These are phyloP conservation scores for Oscheius sp. DNA, from an alignment of 2,888 invertebrate species.

Conservation along the genomic window DNA sequence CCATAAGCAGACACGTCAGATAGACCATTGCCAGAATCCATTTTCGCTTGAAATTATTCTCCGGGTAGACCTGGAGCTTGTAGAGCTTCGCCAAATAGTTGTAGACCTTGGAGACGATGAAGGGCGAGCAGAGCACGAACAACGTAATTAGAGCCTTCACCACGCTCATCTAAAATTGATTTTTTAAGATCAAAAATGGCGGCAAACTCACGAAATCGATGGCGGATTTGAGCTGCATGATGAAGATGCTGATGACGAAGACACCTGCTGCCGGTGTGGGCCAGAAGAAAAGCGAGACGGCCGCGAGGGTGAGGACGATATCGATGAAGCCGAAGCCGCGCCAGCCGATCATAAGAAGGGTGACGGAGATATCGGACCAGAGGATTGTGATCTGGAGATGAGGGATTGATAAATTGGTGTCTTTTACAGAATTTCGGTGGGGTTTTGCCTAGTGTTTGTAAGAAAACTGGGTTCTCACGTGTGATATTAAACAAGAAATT, in stretches of 20 bases:
- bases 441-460: not conserved
- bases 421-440: too few species aligned
- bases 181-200: not conserved
- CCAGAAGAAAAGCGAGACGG: conserved; percentile 48
- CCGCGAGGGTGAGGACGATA: conserved; percentile 52
- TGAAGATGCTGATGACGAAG: conserved; percentile 19
- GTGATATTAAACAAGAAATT: too few species aligned
- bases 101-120: conserved; percentile 51
- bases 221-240: conserved; percentile 22
- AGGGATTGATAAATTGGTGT: too few species aligned
- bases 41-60: conserved; percentile 41
- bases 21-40: conserved; percentile 62
- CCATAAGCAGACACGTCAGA: conserved; percentile 55
- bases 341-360: conserved; percentile 60
- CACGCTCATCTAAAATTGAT: conserved; percentile 49
- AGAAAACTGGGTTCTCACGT: not conserved
- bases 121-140: conserved; percentile 58
- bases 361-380: conserved; percentile 64
- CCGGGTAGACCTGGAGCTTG: conserved; percentile 48
- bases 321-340: conserved; percentile 44
- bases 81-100: conserved; percentile 52
- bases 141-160: conserved; percentile 59
- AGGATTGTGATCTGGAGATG: conserved; percentile 54
- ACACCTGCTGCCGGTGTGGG: conserved; percentile 33
- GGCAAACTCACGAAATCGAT: conserved; percentile 36